These are phyloP conservation scores for Heliconius charithonia DNA, from an alignment of 2,888 invertebrate genomes.

Conservation along the genomic window DNA sequence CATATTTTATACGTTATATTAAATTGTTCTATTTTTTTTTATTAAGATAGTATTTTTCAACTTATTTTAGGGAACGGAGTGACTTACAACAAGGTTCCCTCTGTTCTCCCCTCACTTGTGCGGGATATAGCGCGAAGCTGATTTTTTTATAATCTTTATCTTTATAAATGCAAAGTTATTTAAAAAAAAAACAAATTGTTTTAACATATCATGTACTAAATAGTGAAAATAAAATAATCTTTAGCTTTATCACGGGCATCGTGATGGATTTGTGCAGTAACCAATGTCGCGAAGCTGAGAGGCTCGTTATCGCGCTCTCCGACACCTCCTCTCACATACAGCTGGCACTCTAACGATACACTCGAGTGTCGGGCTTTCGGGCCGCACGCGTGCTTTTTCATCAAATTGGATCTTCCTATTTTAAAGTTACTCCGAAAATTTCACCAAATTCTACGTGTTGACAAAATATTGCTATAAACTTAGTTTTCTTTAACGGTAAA, in stretches of 20 bases:
- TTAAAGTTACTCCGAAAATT: constrained; percentile 14
- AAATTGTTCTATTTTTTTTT: background rate
- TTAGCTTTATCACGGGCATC: constrained; percentile 2
- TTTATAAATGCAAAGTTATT: no score
- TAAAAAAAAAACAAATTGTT: background rate
- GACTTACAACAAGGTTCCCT: no score
- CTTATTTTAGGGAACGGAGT: no score
- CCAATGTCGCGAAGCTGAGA: constrained; percentile 48
- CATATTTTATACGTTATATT: constrained; percentile 1
- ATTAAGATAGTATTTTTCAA: no score
- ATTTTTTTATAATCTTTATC: no score
- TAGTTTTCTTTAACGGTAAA: background rate
- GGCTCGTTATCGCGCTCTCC: constrained; percentile 58
- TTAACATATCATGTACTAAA: background rate
- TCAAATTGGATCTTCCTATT: constrained; percentile 29
- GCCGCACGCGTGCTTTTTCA: constrained; percentile 24
- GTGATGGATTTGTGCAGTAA: constrained; percentile 33
- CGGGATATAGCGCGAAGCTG: no score
- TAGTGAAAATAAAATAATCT: background rate
- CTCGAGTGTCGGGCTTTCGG: constrained; percentile 40
- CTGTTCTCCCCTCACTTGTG: no score
- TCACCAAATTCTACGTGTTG: background rate
- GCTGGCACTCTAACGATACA: constrained; percentile 49
- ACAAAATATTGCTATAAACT: background rate
- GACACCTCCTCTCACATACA: constrained; percentile 51